A percentile compares a stretch with the other conserved stretches of the same genome.
Evolutionary conservation across 2,888 invertebrate genomes (phyloP).

Genomic region (Agriopis leucophaearia): DNA sequence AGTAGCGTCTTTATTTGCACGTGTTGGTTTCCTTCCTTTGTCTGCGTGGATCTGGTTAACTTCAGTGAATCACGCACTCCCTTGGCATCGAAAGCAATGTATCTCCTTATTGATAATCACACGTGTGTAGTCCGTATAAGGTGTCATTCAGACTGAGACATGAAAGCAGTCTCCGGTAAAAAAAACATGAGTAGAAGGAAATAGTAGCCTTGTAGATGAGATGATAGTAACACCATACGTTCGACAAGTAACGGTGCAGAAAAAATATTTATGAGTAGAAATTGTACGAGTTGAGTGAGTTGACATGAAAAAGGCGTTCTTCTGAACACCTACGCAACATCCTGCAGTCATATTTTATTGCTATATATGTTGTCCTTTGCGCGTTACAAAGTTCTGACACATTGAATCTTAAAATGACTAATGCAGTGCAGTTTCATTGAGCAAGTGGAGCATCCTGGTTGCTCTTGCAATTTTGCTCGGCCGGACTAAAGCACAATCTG

Average conservation of each 20-base stretch:
- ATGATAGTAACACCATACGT: neutral
- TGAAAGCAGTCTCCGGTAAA: neutral
- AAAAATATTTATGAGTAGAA: neutral
- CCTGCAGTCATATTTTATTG: conserved; percentile 15
- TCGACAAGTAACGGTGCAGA: neutral
- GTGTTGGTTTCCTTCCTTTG: conserved; percentile 26
- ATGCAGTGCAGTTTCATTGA: conserved; percentile 19
- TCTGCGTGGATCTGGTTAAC: conserved; percentile 24
- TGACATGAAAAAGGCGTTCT: conserved; percentile 12
- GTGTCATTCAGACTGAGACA: neutral
- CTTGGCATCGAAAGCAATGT: conserved; percentile 13
- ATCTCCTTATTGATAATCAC: conserved; percentile 18
- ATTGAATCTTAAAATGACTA: conserved; percentile 25
- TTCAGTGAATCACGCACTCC: conserved; percentile 29
- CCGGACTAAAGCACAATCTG: neutral
- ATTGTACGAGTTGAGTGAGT: neutral
- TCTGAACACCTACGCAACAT: conserved; percentile 7
- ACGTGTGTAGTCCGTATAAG: neutral
- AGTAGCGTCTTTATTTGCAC: conserved; percentile 23
- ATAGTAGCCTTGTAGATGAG: neutral
- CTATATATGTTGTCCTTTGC: conserved; percentile 1
- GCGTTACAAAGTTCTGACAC: conserved; percentile 14
- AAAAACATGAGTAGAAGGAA: neutral
- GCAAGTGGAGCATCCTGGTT: conserved; percentile 20
- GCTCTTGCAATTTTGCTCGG: conserved; percentile 1